Percentiles rank a stretch among this genome's conserved stretches.
phyloP scores from a whole-genome alignment of 2,888 invertebrate genomes.

The Drosophila paranaensis region DNA sequence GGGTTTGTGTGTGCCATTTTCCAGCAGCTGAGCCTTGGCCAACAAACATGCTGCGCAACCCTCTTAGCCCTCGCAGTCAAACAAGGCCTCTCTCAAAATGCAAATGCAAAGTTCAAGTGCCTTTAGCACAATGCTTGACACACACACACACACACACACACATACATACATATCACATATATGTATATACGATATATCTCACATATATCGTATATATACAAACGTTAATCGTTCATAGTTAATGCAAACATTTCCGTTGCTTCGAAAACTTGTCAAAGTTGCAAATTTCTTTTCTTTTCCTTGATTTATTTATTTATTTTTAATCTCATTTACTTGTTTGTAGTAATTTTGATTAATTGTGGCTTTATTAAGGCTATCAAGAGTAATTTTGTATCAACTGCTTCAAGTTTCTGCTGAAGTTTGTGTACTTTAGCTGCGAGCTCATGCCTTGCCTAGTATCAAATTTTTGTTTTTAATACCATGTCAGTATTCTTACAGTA shows the following conservation, averaged over 20 bases:
- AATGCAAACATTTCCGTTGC: slow-evolving; percentile 28
- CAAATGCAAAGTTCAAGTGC: slow-evolving; percentile 73
- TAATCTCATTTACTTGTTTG: background rate
- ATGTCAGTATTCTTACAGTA: no score
- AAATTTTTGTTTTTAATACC: no score
- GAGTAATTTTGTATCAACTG: no score
- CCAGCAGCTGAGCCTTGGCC: slow-evolving; percentile 50
- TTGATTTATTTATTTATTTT: no score
- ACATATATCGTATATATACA: background rate
- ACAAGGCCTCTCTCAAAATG: slow-evolving; percentile 30
- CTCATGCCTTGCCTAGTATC: background rate
- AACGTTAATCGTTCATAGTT: slow-evolving; percentile 7
- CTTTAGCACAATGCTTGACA: slow-evolving; percentile 58
- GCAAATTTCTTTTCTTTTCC: background rate
- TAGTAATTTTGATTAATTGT: background rate
- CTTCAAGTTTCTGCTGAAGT: background rate
- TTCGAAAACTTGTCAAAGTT: slow-evolving; percentile 15
- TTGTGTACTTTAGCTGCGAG: background rate
- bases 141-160: slow-evolving; percentile 6
- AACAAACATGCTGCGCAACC: slow-evolving; percentile 35
- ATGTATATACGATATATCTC: no score
- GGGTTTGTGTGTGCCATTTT: slow-evolving; percentile 40
- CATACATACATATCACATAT: background rate
- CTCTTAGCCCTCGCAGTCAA: slow-evolving; percentile 17
- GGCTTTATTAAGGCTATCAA: no score